Conservation (phyloP, 2,797 vertebrate species). For the Salarias fasciatus region DNA sequence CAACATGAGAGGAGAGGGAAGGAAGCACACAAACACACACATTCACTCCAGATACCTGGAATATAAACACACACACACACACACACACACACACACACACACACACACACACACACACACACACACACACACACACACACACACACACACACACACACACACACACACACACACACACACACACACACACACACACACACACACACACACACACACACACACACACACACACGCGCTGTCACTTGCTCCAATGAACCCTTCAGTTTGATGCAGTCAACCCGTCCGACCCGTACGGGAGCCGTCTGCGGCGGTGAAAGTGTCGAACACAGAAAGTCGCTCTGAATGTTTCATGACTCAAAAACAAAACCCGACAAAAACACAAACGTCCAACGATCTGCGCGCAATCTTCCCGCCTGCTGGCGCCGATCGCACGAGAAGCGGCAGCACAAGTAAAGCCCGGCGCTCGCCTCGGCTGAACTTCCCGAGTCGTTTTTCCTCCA, state of each 20-base stretch:
- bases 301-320: neutral
- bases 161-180: no score
- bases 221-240: slow-evolving; percentile 15
- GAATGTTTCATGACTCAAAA: no score
- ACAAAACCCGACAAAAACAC: no score
- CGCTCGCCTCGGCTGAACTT: no score
- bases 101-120: neutral
- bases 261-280: slow-evolving; percentile 57
- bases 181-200: neutral
- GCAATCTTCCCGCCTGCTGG: no score
- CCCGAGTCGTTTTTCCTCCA: no score
- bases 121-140: neutral
- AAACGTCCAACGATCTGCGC: no score
- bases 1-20: slow-evolving; percentile 10
- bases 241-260: slow-evolving; percentile 55
- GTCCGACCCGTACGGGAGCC: slow-evolving; percentile 44
- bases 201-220: neutral
- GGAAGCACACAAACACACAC: no score
- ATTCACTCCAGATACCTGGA: no score
- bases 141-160: neutral
- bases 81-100: neutral
- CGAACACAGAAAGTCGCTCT: no score
- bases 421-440: no score
- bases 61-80: neutral
- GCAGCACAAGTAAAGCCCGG: no score